phyloP scores from a whole-genome alignment of 2,113 vertebrate genomes.

The Clinocottus analis region DNA sequence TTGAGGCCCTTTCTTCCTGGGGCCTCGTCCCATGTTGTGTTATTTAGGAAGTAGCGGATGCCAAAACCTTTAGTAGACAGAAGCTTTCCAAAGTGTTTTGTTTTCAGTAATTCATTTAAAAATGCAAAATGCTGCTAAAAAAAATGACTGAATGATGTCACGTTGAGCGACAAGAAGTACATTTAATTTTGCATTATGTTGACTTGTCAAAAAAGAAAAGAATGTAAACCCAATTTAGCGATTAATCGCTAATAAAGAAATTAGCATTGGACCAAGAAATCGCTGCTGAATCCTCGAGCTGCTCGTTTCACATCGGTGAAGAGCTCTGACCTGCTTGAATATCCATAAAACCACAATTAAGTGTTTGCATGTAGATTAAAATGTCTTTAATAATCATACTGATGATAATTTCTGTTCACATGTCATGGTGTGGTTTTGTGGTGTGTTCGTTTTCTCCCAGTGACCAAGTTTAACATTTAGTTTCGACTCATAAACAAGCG shows the following conservation, averaged over 20 bases:
- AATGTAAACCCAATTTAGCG: too few species aligned
- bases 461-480: not conserved
- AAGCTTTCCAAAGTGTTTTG: too few species aligned
- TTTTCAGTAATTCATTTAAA: not conserved
- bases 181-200: not conserved
- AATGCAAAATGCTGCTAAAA: not conserved
- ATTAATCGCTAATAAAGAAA: too few species aligned
- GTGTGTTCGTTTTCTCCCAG: not conserved
- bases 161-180: too few species aligned
- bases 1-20: not conserved
- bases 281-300: too few species aligned
- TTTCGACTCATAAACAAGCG: not conserved
- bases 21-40: not conserved
- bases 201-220: not conserved
- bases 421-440: too few species aligned
- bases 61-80: not conserved
- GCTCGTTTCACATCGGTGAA: too few species aligned
- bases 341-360: not conserved
- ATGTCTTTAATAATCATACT: not conserved
- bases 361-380: not conserved
- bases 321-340: not conserved
- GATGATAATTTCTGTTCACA: not conserved
- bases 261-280: too few species aligned
- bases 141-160: not conserved
- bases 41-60: not conserved